Percentiles rank a stretch among this genome's conserved stretches.
These are phyloP conservation scores for Acheta domesticus DNA, from an alignment of 2,888 invertebrate genomes.

Conservation along the genomic window DNA sequence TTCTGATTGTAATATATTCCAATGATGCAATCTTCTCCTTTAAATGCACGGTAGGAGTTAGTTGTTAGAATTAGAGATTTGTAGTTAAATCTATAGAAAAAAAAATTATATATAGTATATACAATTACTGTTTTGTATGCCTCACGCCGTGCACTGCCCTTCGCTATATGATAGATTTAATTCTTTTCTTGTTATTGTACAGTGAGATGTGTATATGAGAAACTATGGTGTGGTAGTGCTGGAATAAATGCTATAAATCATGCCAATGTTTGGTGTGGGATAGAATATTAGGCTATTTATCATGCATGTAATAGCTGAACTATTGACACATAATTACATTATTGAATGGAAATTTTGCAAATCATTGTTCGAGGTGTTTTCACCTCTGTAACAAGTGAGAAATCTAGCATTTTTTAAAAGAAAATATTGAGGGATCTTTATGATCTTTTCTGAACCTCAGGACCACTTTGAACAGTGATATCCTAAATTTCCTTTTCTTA, in stretches of 20 bases:
- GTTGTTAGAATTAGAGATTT: constrained; percentile 28
- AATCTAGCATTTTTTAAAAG: too few species aligned
- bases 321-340: too few species aligned
- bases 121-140: constrained; percentile 36
- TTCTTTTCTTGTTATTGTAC: constrained; percentile 39
- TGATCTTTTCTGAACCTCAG: too few species aligned
- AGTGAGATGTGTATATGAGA: constrained; percentile 36
- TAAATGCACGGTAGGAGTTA: constrained; percentile 34
- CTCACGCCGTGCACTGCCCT: constrained; percentile 37
- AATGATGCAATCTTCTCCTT: constrained; percentile 28
- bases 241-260: constrained; percentile 34
- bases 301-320: neutral
- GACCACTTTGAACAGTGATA: too few species aligned
- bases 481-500: too few species aligned
- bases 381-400: too few species aligned
- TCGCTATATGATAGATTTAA: constrained; percentile 37
- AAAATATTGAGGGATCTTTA: too few species aligned
- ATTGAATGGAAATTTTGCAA: too few species aligned
- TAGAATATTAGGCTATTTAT: constrained; percentile 3
- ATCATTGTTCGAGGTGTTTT: too few species aligned
- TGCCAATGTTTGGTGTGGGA: constrained; percentile 33
- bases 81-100: constrained; percentile 34
- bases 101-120: constrained; percentile 32
- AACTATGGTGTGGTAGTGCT: constrained; percentile 28
- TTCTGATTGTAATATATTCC: constrained; percentile 30